Base-by-base conservation (phyloP, 2,888 invertebrate genomes). In the Druceiella hillmani region DNA sequence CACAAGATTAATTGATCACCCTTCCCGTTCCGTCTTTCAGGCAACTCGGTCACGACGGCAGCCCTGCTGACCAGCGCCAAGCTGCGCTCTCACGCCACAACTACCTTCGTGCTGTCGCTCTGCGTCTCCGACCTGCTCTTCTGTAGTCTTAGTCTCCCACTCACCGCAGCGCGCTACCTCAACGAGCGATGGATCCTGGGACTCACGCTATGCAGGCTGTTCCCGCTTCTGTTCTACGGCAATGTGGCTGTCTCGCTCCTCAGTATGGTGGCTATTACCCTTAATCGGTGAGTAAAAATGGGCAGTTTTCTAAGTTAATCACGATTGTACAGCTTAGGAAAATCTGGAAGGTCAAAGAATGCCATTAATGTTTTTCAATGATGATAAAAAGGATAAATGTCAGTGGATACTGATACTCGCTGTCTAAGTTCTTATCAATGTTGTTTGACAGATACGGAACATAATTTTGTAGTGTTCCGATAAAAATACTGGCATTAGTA, bases 181-280 rank as follows among this genome's bases (percentile, higher is more conserved):
- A 75, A 83, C 59, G 81, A 88, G 66, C 74, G 77, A 40, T 91
- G 91, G 91, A 78, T 82, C 26, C 74, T 90, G 13, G 88, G 89
- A 1, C 78, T 79, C 12, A 74, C 76, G 2, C 70, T 89, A 20
- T 91, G 90, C 58, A 81, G 82, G 64, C 74, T 90, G 61, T 91
- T 90, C 65, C 89, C 90, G 1, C 82, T 91, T 49, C 79, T 91
- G 50, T 89, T 91, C 66, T 91, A 91, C 56, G 89, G 89, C 41
- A 91, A 91, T 58, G 89, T 90, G 34, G 90, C 89, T 0, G 87
- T 88, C 3, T 89, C 89, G 1, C 66, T 91, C 22, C 71, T 90
- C 44, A 89, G 87, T 54, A 90, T 91, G 87, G 89, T 90, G 34
- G 88, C 88, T 48, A 90, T 91, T 48, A 90, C 90, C 17, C 66